Conservation (phyloP, 1,140 invertebrate genomes). For the Drosophila bifasciata region DNA sequence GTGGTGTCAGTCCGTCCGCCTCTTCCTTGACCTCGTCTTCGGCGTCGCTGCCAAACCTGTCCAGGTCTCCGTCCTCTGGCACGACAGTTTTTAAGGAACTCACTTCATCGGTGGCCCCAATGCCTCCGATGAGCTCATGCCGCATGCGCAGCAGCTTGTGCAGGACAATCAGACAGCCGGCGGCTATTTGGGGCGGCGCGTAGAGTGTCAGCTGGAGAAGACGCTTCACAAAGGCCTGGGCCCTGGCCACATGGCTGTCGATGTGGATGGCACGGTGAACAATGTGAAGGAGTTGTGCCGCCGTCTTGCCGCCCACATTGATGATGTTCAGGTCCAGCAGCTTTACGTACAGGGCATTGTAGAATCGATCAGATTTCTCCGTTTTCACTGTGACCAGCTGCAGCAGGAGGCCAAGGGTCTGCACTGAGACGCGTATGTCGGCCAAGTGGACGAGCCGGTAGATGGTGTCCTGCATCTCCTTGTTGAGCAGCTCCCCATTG, state of each 20-base stretch:
- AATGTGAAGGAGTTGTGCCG: slow-evolving; percentile 94
- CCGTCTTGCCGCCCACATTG: slow-evolving; percentile 87
- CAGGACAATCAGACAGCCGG: slow-evolving; percentile 79
- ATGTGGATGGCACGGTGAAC: slow-evolving; percentile 93
- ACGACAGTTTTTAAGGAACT: background rate
- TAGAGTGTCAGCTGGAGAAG: slow-evolving; percentile 90
- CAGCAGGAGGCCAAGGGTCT: slow-evolving; percentile 93
- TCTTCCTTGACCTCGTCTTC: slow-evolving; percentile 85
- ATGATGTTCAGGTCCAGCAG: slow-evolving; percentile 91
- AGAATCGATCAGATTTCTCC: slow-evolving; percentile 89
- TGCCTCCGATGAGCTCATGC: slow-evolving; percentile 57
- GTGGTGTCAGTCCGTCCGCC: slow-evolving; percentile 30
- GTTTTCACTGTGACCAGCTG: slow-evolving; percentile 89
- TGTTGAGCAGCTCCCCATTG: slow-evolving; percentile 66
- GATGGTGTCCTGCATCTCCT: slow-evolving; percentile 88
- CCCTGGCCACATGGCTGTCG: slow-evolving; percentile 89
- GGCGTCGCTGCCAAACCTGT: slow-evolving; percentile 84
- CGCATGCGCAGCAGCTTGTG: slow-evolving; percentile 79
- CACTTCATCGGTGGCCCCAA: slow-evolving; percentile 25
- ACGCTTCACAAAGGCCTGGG: slow-evolving; percentile 95
- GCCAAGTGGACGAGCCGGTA: slow-evolving; percentile 95
- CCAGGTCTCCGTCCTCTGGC: slow-evolving; percentile 48
- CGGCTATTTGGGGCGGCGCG: slow-evolving; percentile 67
- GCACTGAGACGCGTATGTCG: slow-evolving; percentile 92
- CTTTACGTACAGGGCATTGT: slow-evolving; percentile 95